These are phyloP conservation scores for Chionoecetes opilio DNA, from an alignment of 1,140 invertebrate genomes.

Conservation along the genomic window DNA sequence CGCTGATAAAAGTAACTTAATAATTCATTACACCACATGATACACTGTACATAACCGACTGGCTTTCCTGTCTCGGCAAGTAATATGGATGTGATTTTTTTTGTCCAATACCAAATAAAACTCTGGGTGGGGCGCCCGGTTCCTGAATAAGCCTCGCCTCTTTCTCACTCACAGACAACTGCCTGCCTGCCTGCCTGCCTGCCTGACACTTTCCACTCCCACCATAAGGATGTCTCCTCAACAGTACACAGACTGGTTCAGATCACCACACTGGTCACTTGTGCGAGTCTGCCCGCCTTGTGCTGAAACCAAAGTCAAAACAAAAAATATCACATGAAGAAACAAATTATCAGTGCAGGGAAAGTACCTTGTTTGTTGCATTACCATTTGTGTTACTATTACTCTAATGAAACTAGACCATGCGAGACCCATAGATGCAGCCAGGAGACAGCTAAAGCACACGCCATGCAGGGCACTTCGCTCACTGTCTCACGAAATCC, in stretches of 20 bases:
- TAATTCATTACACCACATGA: constrained; percentile 70
- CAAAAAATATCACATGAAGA: constrained; percentile 77
- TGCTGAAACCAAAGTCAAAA: constrained; percentile 75
- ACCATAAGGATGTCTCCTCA: constrained; percentile 60
- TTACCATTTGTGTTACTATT: constrained; percentile 73
- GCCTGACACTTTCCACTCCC: constrained; percentile 39
- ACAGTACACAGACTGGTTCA: constrained; percentile 58
- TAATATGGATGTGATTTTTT: constrained; percentile 50
- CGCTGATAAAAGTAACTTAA: constrained; percentile 66
- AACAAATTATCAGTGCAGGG: constrained; percentile 77
- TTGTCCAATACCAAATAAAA: constrained; percentile 57
- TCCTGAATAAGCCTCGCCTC: constrained; percentile 74
- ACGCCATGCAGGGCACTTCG: constrained; percentile 45
- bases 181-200: constrained; percentile 1
- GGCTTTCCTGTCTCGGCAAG: constrained; percentile 64
- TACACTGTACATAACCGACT: constrained; percentile 67
- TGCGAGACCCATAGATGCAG: constrained; percentile 76
- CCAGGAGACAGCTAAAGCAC: constrained; percentile 69
- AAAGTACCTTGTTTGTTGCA: constrained; percentile 77
- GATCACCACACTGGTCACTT: constrained; percentile 74
- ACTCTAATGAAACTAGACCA: constrained; percentile 78
- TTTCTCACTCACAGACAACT: constrained; percentile 59
- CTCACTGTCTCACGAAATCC: constrained; percentile 66
- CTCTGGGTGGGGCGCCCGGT: constrained; percentile 72
- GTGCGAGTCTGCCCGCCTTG: constrained; percentile 77